These are phyloP conservation scores for Agrypnia vestita DNA, from an alignment of 1,140 invertebrate species.

Conservation along the genomic window DNA sequence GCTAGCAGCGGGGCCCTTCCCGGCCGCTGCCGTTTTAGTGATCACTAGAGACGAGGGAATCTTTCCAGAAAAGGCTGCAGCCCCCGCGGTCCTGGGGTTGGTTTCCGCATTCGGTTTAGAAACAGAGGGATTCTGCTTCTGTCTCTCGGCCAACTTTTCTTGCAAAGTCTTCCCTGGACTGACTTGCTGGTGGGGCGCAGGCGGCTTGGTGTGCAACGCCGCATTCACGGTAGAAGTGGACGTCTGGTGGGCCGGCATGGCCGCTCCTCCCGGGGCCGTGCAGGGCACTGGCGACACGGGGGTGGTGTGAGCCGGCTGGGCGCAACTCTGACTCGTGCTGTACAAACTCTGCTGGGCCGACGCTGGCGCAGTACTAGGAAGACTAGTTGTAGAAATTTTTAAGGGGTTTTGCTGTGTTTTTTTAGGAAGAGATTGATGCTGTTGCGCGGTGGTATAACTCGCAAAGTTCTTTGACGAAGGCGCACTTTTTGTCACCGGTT, in stretches of 20 bases:
- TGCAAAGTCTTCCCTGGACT: constrained; percentile 76
- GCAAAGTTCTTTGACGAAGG: constrained; percentile 34
- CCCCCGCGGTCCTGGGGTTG: constrained; percentile 55
- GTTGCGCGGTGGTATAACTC: constrained; percentile 19
- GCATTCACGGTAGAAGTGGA: constrained; percentile 63
- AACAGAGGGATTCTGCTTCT: constrained; percentile 69
- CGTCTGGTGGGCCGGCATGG: constrained; percentile 66
- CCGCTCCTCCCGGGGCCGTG: constrained; percentile 60
- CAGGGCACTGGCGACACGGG: constrained; percentile 50
- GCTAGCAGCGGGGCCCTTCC: neutral
- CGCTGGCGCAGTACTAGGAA: constrained; percentile 62
- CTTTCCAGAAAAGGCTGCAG: constrained; percentile 67
- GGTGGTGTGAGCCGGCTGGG: constrained; percentile 54
- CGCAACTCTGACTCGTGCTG: neutral
- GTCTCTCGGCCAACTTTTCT: constrained; percentile 76
- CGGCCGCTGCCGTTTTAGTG: constrained; percentile 61
- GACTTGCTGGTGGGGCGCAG: constrained; percentile 66
- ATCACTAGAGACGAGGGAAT: constrained; percentile 70
- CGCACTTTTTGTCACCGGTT: constrained; percentile 58
- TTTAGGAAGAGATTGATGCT: constrained; percentile 39
- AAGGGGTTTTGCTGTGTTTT: neutral
- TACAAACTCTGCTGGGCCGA: constrained; percentile 21
- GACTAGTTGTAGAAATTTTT: neutral
- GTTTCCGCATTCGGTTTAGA: constrained; percentile 25
- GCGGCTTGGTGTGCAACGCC: constrained; percentile 66